These are phyloP conservation scores for Nautilus pompilius DNA, from an alignment of 1,140 invertebrate genomes.

Conservation along the genomic window DNA sequence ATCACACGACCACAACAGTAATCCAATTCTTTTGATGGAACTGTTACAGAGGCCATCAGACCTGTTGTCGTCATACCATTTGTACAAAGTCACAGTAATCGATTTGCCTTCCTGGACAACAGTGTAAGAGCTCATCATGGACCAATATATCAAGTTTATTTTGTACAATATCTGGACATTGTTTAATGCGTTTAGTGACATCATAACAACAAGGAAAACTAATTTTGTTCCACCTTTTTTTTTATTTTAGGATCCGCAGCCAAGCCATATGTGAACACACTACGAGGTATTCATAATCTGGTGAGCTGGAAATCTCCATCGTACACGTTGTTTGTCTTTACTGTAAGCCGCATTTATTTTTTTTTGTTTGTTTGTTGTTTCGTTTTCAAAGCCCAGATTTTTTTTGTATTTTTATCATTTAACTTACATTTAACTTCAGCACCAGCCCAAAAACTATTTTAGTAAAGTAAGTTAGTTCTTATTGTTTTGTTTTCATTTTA, in stretches of 20 bases:
- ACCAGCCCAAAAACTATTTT: background rate
- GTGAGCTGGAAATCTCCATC: slow-evolving; percentile 35
- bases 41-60: too few relatives aligned
- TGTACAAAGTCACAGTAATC: too few relatives aligned
- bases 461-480: background rate
- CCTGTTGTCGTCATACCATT: too few relatives aligned
- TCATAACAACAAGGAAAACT: too few relatives aligned
- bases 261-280: slow-evolving; percentile 32
- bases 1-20: too few relatives aligned
- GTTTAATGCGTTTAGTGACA: too few relatives aligned
- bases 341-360: slow-evolving; percentile 19
- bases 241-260: slow-evolving; percentile 23
- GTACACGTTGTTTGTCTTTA: slow-evolving; percentile 37
- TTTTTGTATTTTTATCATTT: background rate
- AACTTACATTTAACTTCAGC: background rate
- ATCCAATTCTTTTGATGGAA: too few relatives aligned
- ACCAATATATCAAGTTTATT: too few relatives aligned
- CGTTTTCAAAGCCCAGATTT: slow-evolving; percentile 5
- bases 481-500: background rate
- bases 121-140: too few relatives aligned
- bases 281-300: slow-evolving; percentile 29
- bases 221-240: background rate
- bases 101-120: too few relatives aligned
- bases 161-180: too few relatives aligned
- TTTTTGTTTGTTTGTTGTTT: background rate